Evolutionary conservation across 2,113 vertebrate genomes (phyloP).

Genomic region (Zapornia atra): DNA sequence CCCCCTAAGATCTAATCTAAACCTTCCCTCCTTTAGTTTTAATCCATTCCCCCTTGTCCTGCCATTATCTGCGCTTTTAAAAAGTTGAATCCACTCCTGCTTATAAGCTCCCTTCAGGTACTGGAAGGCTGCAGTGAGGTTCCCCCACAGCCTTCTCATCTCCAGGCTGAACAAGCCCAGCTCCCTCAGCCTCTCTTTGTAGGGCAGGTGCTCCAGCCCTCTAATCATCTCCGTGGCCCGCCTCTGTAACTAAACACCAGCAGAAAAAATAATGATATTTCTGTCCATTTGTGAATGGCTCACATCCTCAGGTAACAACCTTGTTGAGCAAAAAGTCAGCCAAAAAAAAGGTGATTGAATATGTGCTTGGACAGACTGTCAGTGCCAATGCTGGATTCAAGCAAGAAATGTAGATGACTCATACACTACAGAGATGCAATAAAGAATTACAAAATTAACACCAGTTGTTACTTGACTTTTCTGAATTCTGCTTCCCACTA

Average conservation of each 20-base stretch:
- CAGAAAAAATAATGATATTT: neutral
- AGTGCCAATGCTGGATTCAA: neutral
- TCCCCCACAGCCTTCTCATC: no score
- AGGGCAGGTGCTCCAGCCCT: no score
- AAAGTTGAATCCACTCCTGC: no score
- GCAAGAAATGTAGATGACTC: neutral
- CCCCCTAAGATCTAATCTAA: no score
- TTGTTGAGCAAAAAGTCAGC: neutral
- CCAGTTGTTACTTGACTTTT: neutral
- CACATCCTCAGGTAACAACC: neutral
- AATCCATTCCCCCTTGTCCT: no score
- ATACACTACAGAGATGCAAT: neutral
- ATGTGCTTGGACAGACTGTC: neutral
- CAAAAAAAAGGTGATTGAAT: neutral
- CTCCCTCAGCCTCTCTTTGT: no score
- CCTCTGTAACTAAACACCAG: neutral
- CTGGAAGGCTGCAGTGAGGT: no score
- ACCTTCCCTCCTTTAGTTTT: no score
- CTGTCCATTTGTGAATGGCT: neutral
- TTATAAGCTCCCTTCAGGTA: no score
- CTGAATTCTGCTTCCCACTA: neutral
- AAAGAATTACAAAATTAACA: neutral
- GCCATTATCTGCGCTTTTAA: no score
- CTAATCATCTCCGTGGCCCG: no score
- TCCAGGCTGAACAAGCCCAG: no score